These are phyloP conservation scores for Platysternon megacephalum DNA, from an alignment of 2,113 vertebrate species.

Conservation along the genomic window DNA sequence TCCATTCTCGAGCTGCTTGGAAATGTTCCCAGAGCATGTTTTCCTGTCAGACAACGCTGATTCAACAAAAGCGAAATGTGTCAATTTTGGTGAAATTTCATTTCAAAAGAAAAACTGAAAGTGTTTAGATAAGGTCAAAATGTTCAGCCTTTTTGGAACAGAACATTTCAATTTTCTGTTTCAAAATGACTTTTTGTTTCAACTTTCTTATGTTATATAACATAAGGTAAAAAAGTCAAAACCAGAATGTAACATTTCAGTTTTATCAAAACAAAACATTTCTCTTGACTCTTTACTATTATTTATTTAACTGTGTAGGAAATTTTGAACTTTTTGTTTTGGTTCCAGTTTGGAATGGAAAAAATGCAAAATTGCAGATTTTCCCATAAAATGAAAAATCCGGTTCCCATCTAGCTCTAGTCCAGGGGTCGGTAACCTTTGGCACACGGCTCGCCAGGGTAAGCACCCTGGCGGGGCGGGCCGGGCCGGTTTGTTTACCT, in stretches of 20 bases:
- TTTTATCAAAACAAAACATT: not conserved
- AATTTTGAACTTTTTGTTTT: not conserved
- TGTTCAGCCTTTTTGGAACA: not conserved
- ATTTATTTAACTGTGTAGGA: not conserved
- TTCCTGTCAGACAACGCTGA: constrained; percentile 58
- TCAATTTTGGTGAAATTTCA: constrained; percentile 27
- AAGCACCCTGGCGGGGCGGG: too few relatives aligned
- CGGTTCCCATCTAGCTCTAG: not conserved
- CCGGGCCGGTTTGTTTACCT: too few relatives aligned
- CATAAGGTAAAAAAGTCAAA: not conserved
- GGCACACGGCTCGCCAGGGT: too few relatives aligned
- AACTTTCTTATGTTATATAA: not conserved
- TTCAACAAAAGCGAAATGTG: constrained; percentile 69
- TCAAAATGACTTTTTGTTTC: not conserved
- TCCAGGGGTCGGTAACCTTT: too few relatives aligned
- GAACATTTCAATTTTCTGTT: constrained; percentile 28
- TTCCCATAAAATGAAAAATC: not conserved
- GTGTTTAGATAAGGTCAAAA: not conserved
- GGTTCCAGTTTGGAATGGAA: not conserved
- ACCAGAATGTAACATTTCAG: not conserved
- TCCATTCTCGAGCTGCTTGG: constrained; percentile 39
- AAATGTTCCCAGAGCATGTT: constrained; percentile 56
- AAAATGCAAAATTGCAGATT: not conserved
- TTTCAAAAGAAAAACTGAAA: constrained; percentile 36
- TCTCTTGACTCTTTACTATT: not conserved